phyloP scores from a whole-genome alignment of 2,113 vertebrate species.

The Cyanoliseus patagonus region DNA sequence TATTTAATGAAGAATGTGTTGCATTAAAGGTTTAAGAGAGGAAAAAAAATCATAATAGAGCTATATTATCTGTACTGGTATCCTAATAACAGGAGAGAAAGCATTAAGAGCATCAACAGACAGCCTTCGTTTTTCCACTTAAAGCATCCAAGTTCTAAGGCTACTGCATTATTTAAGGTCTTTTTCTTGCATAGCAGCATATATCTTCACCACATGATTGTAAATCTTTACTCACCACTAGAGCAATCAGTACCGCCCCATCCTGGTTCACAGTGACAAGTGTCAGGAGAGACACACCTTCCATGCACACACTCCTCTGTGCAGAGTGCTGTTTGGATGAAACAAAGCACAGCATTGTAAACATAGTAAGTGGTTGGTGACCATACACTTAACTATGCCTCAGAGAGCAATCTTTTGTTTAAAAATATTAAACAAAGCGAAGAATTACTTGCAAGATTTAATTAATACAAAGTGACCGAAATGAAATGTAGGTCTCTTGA shows the following conservation, averaged over 20 bases:
- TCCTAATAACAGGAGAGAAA: background rate
- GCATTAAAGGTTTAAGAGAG: background rate
- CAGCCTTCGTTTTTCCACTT: background rate
- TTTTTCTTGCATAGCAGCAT: background rate
- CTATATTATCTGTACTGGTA: background rate
- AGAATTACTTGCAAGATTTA: background rate
- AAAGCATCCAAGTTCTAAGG: background rate
- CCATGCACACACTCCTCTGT: slow-evolving; percentile 95
- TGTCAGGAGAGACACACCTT: slow-evolving; percentile 94
- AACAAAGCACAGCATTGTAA: background rate
- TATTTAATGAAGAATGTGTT: background rate
- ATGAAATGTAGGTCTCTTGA: slow-evolving; percentile 1
- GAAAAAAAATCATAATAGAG: background rate
- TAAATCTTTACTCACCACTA: slow-evolving; percentile 88
- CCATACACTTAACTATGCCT: background rate
- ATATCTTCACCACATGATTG: background rate
- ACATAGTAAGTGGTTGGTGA: background rate
- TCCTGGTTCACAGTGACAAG: slow-evolving; percentile 96
- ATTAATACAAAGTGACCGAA: slow-evolving; percentile 52
- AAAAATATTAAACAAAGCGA: slow-evolving; percentile 19
- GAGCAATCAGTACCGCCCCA: slow-evolving; percentile 98
- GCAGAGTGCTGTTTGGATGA: slow-evolving; percentile 85
- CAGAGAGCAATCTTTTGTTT: background rate
- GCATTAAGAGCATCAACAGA: background rate
- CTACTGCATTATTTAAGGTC: background rate